Conservation (phyloP, 2,888 invertebrate species). For the Troides oblongomaculatus region DNA sequence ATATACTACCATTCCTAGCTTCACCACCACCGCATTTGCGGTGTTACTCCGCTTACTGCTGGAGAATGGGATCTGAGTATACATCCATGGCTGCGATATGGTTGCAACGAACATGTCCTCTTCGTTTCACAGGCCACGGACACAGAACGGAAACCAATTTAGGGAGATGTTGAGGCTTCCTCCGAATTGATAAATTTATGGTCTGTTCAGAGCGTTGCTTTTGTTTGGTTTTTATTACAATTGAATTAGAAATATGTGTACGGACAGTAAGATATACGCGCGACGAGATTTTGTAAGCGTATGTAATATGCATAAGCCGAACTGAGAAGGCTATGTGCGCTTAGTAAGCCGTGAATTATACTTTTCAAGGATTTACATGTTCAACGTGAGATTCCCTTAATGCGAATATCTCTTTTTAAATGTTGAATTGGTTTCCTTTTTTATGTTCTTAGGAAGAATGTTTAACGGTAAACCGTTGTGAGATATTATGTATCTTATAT, state of each 20-base stretch:
- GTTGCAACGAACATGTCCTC: too few relatives aligned
- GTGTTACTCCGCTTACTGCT: too few relatives aligned
- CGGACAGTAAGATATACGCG: slow-evolving; percentile 12
- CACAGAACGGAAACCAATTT: too few relatives aligned
- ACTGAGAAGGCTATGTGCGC: slow-evolving; percentile 2
- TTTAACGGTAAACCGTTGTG: too few relatives aligned
- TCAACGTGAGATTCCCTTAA: background rate
- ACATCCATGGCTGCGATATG: too few relatives aligned
- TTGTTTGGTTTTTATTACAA: slow-evolving; percentile 20
- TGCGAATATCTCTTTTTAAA: background rate
- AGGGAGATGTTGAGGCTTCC: background rate
- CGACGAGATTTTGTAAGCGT: slow-evolving; percentile 17
- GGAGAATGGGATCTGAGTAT: too few relatives aligned
- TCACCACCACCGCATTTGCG: too few relatives aligned
- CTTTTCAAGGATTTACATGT: slow-evolving; percentile 20
- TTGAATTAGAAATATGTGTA: slow-evolving; percentile 19
- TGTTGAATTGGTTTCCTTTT: background rate
- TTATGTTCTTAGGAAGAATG: too few relatives aligned
- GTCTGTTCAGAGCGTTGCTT: slow-evolving; percentile 13
- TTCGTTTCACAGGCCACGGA: too few relatives aligned
- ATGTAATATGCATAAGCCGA: slow-evolving; percentile 18
- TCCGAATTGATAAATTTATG: slow-evolving; percentile 17
- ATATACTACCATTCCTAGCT: too few relatives aligned
- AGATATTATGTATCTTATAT: too few relatives aligned
- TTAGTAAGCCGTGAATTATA: slow-evolving; percentile 14